Evolutionary conservation across 1,140 invertebrate genomes (phyloP).

Genomic region (Drosophila nigromelanica): DNA sequence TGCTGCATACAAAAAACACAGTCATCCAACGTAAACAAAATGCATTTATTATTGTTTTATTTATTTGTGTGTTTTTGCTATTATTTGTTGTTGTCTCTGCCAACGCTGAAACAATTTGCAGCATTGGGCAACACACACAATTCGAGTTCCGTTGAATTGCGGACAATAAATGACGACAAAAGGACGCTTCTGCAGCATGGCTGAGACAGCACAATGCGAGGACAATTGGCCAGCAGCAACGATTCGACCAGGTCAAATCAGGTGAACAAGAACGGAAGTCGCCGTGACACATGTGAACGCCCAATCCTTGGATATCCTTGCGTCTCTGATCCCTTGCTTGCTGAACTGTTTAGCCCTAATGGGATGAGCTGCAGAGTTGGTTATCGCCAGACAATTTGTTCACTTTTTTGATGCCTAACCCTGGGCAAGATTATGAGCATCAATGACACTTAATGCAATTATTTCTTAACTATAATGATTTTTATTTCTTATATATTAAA

Average conservation of each 20-base stretch:
- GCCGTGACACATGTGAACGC: slow-evolving; percentile 46
- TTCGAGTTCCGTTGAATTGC: slow-evolving; percentile 60
- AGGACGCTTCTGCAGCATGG: slow-evolving; percentile 15
- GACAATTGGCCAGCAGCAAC: slow-evolving; percentile 53
- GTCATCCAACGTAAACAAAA: slow-evolving; percentile 50
- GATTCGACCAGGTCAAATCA: slow-evolving; percentile 63
- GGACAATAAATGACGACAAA: slow-evolving; percentile 46
- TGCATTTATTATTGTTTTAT: slow-evolving; percentile 44
- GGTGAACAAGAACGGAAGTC: slow-evolving; percentile 73
- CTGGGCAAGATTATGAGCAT: neutral
- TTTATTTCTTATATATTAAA: no score
- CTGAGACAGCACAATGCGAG: slow-evolving; percentile 31
- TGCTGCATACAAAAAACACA: slow-evolving; percentile 42
- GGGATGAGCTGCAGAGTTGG: slow-evolving; percentile 41
- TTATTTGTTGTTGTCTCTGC: slow-evolving; percentile 13
- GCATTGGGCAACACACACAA: slow-evolving; percentile 40
- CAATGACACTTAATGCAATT: no score
- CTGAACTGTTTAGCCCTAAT: slow-evolving; percentile 29
- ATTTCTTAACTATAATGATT: no score
- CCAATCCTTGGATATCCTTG: slow-evolving; percentile 25
- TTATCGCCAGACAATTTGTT: slow-evolving; percentile 25
- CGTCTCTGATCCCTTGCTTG: slow-evolving; percentile 20
- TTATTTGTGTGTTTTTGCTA: slow-evolving; percentile 34
- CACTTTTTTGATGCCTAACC: slow-evolving; percentile 14
- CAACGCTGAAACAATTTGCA: slow-evolving; percentile 43